A percentile compares a stretch with the other conserved stretches of the same genome.
phyloP scores from a whole-genome alignment of 2,888 invertebrate genomes.

The Cecidostiba fungosa region DNA sequence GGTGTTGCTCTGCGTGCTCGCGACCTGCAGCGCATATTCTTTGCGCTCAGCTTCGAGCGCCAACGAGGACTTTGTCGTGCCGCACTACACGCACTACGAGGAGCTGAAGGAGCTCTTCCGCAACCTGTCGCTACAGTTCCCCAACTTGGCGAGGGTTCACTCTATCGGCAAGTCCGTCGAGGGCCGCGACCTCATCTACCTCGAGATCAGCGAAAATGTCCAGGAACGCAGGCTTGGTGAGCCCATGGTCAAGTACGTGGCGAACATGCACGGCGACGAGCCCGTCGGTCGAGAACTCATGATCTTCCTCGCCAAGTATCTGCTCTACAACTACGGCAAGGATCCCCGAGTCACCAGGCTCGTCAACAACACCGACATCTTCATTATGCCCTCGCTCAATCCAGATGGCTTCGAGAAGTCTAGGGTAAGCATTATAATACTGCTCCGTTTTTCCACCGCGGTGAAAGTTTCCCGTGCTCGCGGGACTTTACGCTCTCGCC shows the following conservation, averaged over 20 bases:
- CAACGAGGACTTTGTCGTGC: constrained; percentile 72
- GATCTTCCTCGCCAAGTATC: constrained; percentile 91
- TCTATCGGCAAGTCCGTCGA: constrained; percentile 92
- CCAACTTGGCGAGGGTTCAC: constrained; percentile 86
- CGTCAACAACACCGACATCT: constrained; percentile 94
- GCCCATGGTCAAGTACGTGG: constrained; percentile 96
- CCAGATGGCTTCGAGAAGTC: constrained; percentile 97
- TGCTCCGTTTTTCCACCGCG: not conserved
- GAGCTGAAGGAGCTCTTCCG: constrained; percentile 86
- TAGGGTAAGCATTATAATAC: constrained; percentile 81
- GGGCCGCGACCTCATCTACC: constrained; percentile 89
- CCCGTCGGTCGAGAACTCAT: constrained; percentile 92
- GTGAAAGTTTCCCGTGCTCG: constrained; percentile 3
- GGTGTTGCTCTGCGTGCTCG: constrained; percentile 32
- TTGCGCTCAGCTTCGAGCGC: constrained; percentile 45
- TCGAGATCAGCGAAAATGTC: constrained; percentile 90
- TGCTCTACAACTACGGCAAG: constrained; percentile 89
- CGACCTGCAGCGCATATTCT: constrained; percentile 52
- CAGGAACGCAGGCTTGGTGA: constrained; percentile 83
- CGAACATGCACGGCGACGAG: constrained; percentile 98
- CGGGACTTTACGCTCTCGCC: not conserved
- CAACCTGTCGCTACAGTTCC: constrained; percentile 84
- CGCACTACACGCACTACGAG: constrained; percentile 86
- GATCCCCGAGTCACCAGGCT: constrained; percentile 87
- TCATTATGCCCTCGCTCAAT: constrained; percentile 98